phyloP scores from a whole-genome alignment of 2,888 invertebrate species.

The Coronaproctus castanopsis region DNA sequence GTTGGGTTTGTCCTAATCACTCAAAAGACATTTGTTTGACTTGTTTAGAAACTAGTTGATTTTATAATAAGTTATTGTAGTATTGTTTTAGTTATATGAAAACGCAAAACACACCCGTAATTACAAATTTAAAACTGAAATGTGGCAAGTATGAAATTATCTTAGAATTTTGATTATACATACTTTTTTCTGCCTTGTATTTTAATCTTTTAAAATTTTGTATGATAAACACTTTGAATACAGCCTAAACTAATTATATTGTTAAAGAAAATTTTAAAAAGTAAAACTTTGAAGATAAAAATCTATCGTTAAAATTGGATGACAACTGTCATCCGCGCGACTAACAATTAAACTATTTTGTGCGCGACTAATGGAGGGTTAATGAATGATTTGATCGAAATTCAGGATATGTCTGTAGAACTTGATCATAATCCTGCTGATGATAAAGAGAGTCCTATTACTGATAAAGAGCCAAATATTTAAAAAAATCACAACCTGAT shows the following conservation, averaged over 20 bases:
- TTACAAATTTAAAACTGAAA: neutral
- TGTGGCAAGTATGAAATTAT: neutral
- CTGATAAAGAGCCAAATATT: too few species aligned
- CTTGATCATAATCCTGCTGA: too few species aligned
- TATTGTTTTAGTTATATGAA: neutral
- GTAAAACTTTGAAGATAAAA: neutral
- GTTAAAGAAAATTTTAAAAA: neutral
- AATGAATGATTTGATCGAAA: too few species aligned
- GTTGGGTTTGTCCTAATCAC: neutral
- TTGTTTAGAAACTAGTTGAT: neutral
- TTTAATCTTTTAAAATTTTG: neutral
- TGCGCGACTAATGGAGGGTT: neutral
- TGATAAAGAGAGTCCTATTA: too few species aligned
- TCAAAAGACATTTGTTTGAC: neutral
- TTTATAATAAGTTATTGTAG: neutral
- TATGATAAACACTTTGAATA: neutral
- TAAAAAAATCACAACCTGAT: too few species aligned
- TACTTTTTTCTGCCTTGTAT: neutral
- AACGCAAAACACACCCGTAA: neutral
- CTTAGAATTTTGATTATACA: neutral
- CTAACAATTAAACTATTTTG: neutral
- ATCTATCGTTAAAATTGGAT: neutral
- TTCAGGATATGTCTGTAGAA: too few species aligned
- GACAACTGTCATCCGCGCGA: neutral
- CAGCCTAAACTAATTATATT: neutral